Evolutionary conservation across 2,797 vertebrate species (phyloP).

Genomic region (Notolabrus celidotus): DNA sequence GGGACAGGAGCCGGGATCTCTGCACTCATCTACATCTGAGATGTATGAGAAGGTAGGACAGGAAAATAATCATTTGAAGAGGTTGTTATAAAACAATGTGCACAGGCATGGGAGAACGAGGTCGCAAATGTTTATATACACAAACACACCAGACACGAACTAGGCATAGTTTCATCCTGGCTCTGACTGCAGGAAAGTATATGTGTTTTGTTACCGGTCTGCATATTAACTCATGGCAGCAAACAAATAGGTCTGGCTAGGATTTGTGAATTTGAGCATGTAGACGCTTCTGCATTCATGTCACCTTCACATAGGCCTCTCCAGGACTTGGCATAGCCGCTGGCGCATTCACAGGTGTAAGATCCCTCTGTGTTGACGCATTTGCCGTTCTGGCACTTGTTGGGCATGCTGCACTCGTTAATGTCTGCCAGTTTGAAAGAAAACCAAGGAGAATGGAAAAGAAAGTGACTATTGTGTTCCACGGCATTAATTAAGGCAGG

Average conservation of each 20-base stretch:
- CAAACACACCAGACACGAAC: conserved; percentile 33
- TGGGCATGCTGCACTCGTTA: conserved; percentile 91
- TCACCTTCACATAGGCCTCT: conserved; percentile 92
- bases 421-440: conserved; percentile 83
- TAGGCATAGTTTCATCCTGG: conserved; percentile 63
- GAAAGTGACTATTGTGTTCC: conserved; percentile 72
- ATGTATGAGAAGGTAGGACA: conserved; percentile 35
- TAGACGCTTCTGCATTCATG: conserved; percentile 30
- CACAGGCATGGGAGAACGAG: conserved; percentile 17
- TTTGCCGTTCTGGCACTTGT: conserved; percentile 84
- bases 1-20: conserved; percentile 78
- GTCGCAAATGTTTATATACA: conserved; percentile 26
- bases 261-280: conserved; percentile 34
- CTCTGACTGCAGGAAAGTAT: conserved; percentile 63
- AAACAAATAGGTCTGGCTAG: conserved; percentile 56
- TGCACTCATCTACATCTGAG: conserved; percentile 86
- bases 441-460: conserved; percentile 63
- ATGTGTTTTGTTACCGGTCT: conserved; percentile 61
- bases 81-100: conserved; percentile 45
- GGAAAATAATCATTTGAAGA: conserved; percentile 36
- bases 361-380: conserved; percentile 93
- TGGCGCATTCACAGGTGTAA: conserved; percentile 90
- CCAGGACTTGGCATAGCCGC: conserved; percentile 86
- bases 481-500: conserved; percentile 55
- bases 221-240: conserved; percentile 56